Conservation (phyloP, 2,888 invertebrate species). For the Drosophila setosimentum region DNA sequence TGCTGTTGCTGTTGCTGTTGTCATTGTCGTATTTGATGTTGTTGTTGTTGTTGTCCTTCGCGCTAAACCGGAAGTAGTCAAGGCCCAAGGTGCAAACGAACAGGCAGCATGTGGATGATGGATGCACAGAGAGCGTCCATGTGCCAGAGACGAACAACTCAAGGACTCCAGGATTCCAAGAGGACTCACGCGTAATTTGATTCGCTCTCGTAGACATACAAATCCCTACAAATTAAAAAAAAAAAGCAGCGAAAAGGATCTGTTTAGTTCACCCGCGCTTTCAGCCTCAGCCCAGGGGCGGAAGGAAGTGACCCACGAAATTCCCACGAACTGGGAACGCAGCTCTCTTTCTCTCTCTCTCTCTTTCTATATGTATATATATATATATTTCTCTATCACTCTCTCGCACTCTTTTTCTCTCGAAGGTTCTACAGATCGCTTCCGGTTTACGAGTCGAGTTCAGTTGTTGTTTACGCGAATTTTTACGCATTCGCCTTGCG, state of each 20-base stretch:
- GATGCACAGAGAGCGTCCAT: slow-evolving; percentile 24
- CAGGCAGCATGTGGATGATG: slow-evolving; percentile 72
- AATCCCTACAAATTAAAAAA: background rate
- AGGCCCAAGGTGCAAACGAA: slow-evolving; percentile 77
- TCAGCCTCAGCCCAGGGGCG: slow-evolving; percentile 37
- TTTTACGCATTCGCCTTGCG: slow-evolving; percentile 63
- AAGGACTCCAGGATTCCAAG: background rate
- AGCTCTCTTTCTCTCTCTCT: slow-evolving; percentile 4
- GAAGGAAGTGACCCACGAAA: slow-evolving; percentile 65
- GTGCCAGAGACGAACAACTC: slow-evolving; percentile 7
- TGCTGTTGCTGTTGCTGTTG: slow-evolving; percentile 30
- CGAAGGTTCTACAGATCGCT: slow-evolving; percentile 37
- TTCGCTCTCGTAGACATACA: slow-evolving; percentile 66
- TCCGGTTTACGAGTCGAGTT: slow-evolving; percentile 52
- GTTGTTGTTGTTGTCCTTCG: slow-evolving; percentile 60
- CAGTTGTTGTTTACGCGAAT: slow-evolving; percentile 68
- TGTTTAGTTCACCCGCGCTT: slow-evolving; percentile 34
- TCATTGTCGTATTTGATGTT: slow-evolving; percentile 20
- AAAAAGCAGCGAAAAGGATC: slow-evolving; percentile 10
- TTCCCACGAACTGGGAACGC: slow-evolving; percentile 67
- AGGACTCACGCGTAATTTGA: slow-evolving; percentile 67
- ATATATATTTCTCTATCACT: background rate
- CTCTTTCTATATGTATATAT: too few species aligned
- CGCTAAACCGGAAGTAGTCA: slow-evolving; percentile 77
- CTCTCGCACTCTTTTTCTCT: slow-evolving; percentile 1